phyloP scores from a whole-genome alignment of 2,797 vertebrate genomes.

The Ibycter americanus region DNA sequence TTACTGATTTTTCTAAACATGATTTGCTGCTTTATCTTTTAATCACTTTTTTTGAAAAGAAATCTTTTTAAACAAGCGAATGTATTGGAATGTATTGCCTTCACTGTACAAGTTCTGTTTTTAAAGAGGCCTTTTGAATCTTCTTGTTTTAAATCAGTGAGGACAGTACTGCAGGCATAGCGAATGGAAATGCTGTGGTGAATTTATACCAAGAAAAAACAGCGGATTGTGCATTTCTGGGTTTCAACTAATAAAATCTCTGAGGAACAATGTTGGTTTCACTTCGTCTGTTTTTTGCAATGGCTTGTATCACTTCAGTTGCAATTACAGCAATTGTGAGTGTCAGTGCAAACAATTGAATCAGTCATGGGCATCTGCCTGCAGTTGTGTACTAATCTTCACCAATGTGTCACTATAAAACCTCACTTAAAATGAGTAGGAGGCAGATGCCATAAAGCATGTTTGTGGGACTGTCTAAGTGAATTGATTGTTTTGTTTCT shows the following conservation, averaged over 20 bases:
- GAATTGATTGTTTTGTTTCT: conserved; percentile 68
- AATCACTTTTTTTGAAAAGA: background rate
- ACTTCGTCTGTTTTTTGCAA: conserved; percentile 46
- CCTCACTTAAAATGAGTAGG: conserved; percentile 53
- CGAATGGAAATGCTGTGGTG: background rate
- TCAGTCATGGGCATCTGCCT: conserved; percentile 63
- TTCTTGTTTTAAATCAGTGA: background rate
- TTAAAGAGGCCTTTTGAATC: background rate
- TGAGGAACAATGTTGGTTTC: conserved; percentile 55
- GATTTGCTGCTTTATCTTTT: background rate
- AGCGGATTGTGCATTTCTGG: conserved; percentile 23
- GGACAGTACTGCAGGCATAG: background rate
- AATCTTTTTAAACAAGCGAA: background rate
- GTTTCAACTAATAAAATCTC: conserved; percentile 60
- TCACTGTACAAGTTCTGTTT: background rate
- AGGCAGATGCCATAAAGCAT: conserved; percentile 58
- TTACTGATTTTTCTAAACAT: background rate
- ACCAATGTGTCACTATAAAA: conserved; percentile 61
- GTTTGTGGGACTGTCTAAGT: conserved; percentile 54
- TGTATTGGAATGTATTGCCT: background rate
- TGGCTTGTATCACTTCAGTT: conserved; percentile 46
- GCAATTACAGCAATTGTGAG: conserved; percentile 60
- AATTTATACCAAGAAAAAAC: background rate
- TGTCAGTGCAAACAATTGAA: conserved; percentile 69
- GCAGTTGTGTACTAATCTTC: conserved; percentile 67